phyloP scores from a whole-genome alignment of 1,140 invertebrate genomes.

The Marisa cornuarietis region DNA sequence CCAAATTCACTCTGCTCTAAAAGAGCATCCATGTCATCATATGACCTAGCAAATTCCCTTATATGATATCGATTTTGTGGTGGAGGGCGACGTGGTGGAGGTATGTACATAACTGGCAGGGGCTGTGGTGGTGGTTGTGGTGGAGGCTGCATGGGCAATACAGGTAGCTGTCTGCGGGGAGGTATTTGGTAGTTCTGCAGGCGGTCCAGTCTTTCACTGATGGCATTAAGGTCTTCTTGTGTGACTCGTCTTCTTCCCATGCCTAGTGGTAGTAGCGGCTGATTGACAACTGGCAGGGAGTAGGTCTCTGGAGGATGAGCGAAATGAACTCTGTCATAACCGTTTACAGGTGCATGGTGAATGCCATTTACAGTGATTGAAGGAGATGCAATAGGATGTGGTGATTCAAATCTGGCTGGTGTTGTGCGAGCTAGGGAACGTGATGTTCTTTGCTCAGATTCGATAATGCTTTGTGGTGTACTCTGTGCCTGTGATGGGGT shows the following conservation, averaged over 20 bases:
- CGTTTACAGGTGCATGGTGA: constrained; percentile 24
- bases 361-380: constrained; percentile 14
- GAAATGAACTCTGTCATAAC: constrained; percentile 35
- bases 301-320: constrained; percentile 26
- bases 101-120: constrained; percentile 14
- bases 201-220: constrained; percentile 50
- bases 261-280: constrained; percentile 17
- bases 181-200: constrained; percentile 51
- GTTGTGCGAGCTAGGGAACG: constrained; percentile 38
- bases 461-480: constrained; percentile 22
- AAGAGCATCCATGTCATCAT: constrained; percentile 49
- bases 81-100: constrained; percentile 25
- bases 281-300: constrained; percentile 31
- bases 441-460: constrained; percentile 34
- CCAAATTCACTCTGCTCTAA: constrained; percentile 47
- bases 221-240: constrained; percentile 54
- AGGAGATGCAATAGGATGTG: constrained; percentile 21
- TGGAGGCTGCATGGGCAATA: constrained; percentile 30
- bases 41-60: constrained; percentile 43
- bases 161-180: constrained; percentile 29
- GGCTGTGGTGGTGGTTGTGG: constrained; percentile 32
- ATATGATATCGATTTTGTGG: constrained; percentile 37
- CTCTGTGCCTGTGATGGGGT: constrained; percentile 27
- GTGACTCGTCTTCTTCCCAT: constrained; percentile 38
- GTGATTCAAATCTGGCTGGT: constrained; percentile 32